These are phyloP conservation scores for Elephantulus edwardii DNA, from an alignment of 2,113 vertebrate genomes.

Conservation along the genomic window DNA sequence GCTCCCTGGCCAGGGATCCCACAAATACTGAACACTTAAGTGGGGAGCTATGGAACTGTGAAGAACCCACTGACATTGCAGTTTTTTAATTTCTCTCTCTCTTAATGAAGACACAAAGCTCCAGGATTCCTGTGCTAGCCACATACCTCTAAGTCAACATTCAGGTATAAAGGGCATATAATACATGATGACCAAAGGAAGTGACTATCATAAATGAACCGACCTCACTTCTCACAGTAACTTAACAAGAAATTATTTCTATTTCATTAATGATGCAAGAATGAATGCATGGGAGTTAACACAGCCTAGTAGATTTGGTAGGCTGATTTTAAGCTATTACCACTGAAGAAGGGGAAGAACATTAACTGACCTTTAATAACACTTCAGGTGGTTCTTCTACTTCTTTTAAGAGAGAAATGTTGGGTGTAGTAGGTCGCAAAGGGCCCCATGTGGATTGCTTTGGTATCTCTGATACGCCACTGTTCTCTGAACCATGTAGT, in stretches of 20 bases:
- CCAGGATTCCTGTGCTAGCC: not conserved
- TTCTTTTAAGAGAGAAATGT: constrained; percentile 29
- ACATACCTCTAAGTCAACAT: not conserved
- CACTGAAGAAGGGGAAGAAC: not conserved
- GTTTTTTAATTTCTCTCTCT: not conserved
- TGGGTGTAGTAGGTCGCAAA: constrained; percentile 24
- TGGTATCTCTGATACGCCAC: not conserved
- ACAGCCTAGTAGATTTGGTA: fast-evolving
- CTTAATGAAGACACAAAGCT: not conserved
- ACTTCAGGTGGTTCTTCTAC: constrained; percentile 23
- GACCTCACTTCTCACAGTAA: not conserved
- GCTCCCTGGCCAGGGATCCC: not conserved
- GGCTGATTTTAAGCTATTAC: too few relatives aligned
- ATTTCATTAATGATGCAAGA: not conserved
- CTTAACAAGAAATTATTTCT: not conserved
- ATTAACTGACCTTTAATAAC: constrained; percentile 67
- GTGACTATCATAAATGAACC: not conserved
- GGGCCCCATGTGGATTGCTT: constrained; percentile 61
- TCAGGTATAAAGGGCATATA: not conserved
- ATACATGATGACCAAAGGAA: not conserved
- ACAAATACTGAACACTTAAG: not conserved
- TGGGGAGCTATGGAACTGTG: fast-evolving
- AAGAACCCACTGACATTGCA: not conserved
- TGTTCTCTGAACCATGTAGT: constrained; percentile 66
- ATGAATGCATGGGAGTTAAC: not conserved